Base-by-base conservation (phyloP, 1,140 invertebrate species). In the Drosophila seguyi region DNA sequence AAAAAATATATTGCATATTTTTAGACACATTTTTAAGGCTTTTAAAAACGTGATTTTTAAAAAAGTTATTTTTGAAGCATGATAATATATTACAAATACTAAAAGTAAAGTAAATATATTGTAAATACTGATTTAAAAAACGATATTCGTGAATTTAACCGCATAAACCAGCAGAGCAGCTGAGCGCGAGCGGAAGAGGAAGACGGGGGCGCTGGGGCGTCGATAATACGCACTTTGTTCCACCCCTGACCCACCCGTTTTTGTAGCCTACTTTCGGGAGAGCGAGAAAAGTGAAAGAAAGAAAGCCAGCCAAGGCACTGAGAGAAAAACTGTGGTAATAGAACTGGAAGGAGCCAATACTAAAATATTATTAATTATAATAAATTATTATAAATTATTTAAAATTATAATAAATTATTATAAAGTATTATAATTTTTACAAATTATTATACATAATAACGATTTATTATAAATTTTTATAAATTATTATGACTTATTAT, bases 211-310 rank as follows among this genome's bases (percentile, higher is more conserved):
- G 62, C 44, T 52, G 34, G 68, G 61, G 75, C 75, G 73, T 78
- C 75, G 75, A 78, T 69, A 76, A 76, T 78, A 68, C 73, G 75
- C 74, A 63, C 69, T 55, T 74, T 75, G 67, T 48, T 13, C 38
- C 53, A 22, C 66, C 41, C 8, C 22, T 47, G 25, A 41, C 36
- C 27, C 27, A 7, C 58, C 36, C 16, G 18, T 66, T 69, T 47
- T 45, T 55, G 61, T 66, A 67, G 66, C 66, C 66, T 42, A 67
- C 61, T 67, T 69, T 67, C 44, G 27, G 31, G 61, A 38, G 36
- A 45, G 3, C 29, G 7, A 67, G 45, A 36, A 27, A 68, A 52
- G 48, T 42, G 38, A 63, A 57, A 45, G 20, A 48, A 39, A 57
- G 34, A 29, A 53, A 52, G 14, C 25, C 13, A 47, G 36, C 11